These are phyloP conservation scores for Caranx melampygus DNA, from an alignment of 2,113 vertebrate genomes.

Conservation along the genomic window DNA sequence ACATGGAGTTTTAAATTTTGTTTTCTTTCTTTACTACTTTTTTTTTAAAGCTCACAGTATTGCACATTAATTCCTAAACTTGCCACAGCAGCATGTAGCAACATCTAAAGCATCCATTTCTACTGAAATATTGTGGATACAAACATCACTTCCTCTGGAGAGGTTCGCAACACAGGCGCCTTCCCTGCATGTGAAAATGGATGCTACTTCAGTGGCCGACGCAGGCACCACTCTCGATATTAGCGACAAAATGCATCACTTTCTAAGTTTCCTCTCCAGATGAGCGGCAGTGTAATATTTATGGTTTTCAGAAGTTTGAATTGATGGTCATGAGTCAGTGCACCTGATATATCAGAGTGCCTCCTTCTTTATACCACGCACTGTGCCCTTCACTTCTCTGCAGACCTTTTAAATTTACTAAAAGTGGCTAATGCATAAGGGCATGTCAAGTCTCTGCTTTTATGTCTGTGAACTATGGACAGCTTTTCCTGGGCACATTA, in stretches of 20 bases:
- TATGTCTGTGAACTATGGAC: neutral
- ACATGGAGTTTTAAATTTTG: too few species aligned
- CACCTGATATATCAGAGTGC: slow-evolving; percentile 2
- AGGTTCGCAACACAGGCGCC: neutral
- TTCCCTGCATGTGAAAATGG: slow-evolving; percentile 7
- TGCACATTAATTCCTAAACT: neutral
- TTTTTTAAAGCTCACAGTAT: neutral
- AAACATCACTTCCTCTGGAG: neutral
- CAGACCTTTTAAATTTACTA: slow-evolving; percentile 12
- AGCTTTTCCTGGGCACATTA: neutral
- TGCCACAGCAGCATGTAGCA: neutral
- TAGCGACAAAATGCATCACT: neutral
- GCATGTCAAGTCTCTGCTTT: neutral
- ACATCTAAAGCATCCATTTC: neutral
- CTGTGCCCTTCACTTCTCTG: neutral
- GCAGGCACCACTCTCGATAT: slow-evolving; percentile 10
- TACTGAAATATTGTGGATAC: neutral
- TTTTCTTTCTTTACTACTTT: too few species aligned
- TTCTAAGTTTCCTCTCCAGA: neutral
- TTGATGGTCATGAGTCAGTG: slow-evolving; percentile 19
- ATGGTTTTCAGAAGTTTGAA: slow-evolving; percentile 33
- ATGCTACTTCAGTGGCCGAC: neutral
- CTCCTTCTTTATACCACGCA: slow-evolving; percentile 8
- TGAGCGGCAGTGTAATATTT: neutral
- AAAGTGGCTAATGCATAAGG: slow-evolving; percentile 4